Evolutionary conservation across 1,140 invertebrate genomes (phyloP).

Genomic region (Bursaphelenchus mucronatus): DNA sequence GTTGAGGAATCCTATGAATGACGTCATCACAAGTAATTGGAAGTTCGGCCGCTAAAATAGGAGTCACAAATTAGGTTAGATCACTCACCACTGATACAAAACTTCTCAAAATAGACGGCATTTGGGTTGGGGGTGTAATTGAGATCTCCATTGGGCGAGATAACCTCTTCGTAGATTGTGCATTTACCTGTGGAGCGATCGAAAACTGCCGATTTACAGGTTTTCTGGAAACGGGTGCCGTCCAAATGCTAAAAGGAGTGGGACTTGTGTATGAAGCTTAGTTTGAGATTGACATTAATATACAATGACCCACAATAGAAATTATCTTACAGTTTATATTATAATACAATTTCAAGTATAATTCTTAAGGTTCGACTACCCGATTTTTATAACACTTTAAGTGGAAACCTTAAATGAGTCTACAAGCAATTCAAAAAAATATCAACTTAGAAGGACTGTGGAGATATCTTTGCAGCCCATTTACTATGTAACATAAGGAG

Average conservation of each 20-base stretch:
- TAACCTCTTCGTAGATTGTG: slow-evolving; percentile 30
- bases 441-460: too few relatives aligned
- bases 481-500: too few relatives aligned
- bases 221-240: slow-evolving; percentile 25
- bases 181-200: slow-evolving; percentile 38
- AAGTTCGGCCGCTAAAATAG: slow-evolving; percentile 26
- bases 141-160: slow-evolving; percentile 42
- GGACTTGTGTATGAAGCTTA: not conserved
- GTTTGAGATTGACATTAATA: not conserved
- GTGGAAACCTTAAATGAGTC: slow-evolving; percentile 9
- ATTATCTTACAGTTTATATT: not conserved
- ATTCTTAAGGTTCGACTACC: too few relatives aligned
- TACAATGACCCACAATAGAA: not conserved
- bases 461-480: too few relatives aligned
- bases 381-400: too few relatives aligned
- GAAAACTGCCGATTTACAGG: slow-evolving; percentile 35
- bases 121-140: slow-evolving; percentile 39
- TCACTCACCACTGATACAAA: slow-evolving; percentile 37
- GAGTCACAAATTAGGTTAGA: slow-evolving; percentile 5
- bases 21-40: slow-evolving; percentile 38
- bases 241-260: slow-evolving; percentile 37
- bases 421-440: slow-evolving; percentile 9
- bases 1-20: slow-evolving; percentile 41
- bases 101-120: slow-evolving; percentile 42
- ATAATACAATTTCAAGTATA: too few relatives aligned